Base-by-base conservation (phyloP, 2,797 vertebrate species). In the Siniperca obscura region DNA sequence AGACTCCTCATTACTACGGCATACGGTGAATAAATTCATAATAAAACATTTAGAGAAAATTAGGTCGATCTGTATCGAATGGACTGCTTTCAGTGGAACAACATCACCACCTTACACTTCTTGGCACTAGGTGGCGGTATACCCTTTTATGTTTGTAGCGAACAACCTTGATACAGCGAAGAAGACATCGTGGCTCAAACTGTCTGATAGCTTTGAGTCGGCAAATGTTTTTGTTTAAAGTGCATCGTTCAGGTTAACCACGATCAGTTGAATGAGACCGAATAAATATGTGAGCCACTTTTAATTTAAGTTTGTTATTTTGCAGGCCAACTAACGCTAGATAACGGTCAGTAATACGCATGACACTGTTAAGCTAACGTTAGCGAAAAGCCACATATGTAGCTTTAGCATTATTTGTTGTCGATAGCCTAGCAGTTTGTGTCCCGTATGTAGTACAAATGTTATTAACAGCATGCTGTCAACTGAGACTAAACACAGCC, bases 61-160 rank as follows among this genome's bases (percentile, higher is more conserved):
- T 50, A 50, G 48, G 48, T 55, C 2, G 7, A 10, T 13, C 1
- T 14, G 2, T 2, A 5, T n/a, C 1, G 2, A 7, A 16, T 6
- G 0, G 21, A 36, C 34, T 16, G 40, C 9, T 30, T 48, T 68
- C 27, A 8, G 8, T 57, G 22, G 2, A 11, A 17, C 9, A 10
- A n/a, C 25, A 40, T 38, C 65, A n/a, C 5, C 38, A 14, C 13
- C 25, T 7, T 9, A 10, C 36, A 3, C 16, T 1, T 22, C 17
- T 21, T 0, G 70, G 0, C 90, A 38, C 65, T 44, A 42, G 92
- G 55, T 56, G 92, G 88, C 90, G 70, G 16, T 68, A 3, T 38
- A 0, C 0, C 2, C 13, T 1, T 0, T 11, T 34, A 7, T 7
- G 3, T 42, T 11, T 0, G 36, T 52, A 14, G 3, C 17, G 10